Conservation (phyloP, 2,888 invertebrate genomes). For the Caprella mutica region DNA sequence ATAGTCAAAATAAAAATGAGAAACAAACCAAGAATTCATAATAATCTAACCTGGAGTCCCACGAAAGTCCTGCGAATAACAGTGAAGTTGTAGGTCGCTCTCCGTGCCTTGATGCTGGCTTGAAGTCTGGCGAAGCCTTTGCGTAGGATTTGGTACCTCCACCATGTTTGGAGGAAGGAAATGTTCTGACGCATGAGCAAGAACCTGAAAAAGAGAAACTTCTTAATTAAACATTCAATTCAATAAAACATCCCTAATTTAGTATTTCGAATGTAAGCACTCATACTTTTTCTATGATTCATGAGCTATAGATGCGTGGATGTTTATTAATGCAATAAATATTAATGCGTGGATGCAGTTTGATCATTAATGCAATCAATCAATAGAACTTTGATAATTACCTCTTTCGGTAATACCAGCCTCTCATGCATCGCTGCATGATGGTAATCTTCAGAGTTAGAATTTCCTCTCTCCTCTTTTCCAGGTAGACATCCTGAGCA, state of each 20-base stretch:
- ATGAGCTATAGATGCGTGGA: too few species aligned
- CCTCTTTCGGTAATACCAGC: constrained; percentile 82
- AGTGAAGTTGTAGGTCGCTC: constrained; percentile 82
- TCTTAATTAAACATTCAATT: constrained; percentile 47
- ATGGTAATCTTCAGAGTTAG: constrained; percentile 87
- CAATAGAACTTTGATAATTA: constrained; percentile 20
- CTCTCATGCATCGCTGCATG: constrained; percentile 83
- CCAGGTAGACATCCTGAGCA: constrained; percentile 91
- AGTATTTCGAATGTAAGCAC: neutral
- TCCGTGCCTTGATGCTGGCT: constrained; percentile 82
- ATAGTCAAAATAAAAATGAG: too few species aligned
- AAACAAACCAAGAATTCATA: too few species aligned
- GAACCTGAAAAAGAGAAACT: constrained; percentile 72
- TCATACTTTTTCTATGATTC: too few species aligned
- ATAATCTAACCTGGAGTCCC: constrained; percentile 54
- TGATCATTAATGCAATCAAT: neutral
- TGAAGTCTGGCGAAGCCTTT: constrained; percentile 92
- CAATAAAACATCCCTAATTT: neutral
- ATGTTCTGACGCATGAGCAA: constrained; percentile 82
- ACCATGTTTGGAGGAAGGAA: constrained; percentile 78
- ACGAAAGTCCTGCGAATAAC: constrained; percentile 85
- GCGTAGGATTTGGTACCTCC: constrained; percentile 73
- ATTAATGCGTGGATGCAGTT: neutral
- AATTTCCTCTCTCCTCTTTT: constrained; percentile 91
- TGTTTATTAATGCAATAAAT: neutral